Base-by-base conservation (phyloP, 2,888 invertebrate species). In the Caenorhabditis sulstoni region DNA sequence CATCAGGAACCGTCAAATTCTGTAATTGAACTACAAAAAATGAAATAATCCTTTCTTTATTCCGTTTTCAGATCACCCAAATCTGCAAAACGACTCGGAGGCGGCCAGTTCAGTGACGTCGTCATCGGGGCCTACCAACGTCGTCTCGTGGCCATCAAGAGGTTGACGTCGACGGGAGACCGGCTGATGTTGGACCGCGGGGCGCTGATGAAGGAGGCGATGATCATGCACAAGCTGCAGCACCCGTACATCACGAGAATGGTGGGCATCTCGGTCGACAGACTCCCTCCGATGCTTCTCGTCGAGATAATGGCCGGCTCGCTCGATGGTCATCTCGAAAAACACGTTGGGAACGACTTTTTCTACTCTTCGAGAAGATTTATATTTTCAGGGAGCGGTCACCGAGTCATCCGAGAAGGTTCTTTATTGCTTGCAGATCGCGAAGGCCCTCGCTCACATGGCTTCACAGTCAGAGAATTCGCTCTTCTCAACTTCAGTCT, bases 191-290 rank as follows among this genome's bases (percentile, higher is more conserved):
- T 16, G 3, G 74, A 74, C 5, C 23, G 61, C 16, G 74, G 57
- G 29, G 8, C 8, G 11, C 12, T 74, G 35, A 50, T 78, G 71
- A 71, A 66, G 18, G 78, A 78, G n/a, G 78, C 71, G 18, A 50
- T 20, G n/a, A 44, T 67, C 20, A 78, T 73, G 73, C 14, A 29
- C 11, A 52, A 67, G 8, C 47, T 78, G 23, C 18, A 65, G 18
- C 57, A 64, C 62, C 78, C 71, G 2, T 73, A 66, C 37, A 78
- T 78, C 47, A 67, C 64, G n/a, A 44, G 62, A 52, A 52, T 75
- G 39, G 29, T 67, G 18, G 79, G 73, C 23, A 29, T 73, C 7
- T 57, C 73, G 3, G 14, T 79, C 23, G 73, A 79, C 29, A 18
- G 3, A 3, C 4, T 23, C 7, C 62, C 64, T 16, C 73, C 68